Base-by-base conservation (phyloP, 1,140 invertebrate species). In the Frieseomelitta varia region DNA sequence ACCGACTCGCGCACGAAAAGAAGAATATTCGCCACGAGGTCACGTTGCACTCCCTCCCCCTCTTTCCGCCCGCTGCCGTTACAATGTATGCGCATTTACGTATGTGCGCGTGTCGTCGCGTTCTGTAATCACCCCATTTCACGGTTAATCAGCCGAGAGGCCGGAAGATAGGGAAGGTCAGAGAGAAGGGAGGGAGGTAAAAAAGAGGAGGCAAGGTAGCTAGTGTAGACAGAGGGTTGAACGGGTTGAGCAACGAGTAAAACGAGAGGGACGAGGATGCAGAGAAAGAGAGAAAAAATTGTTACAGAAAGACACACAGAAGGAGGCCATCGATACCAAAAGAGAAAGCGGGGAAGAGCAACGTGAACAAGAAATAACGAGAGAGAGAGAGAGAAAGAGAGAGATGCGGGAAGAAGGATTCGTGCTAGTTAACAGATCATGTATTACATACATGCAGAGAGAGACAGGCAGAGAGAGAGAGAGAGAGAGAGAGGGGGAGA, bases 101-200 rank as follows among this genome's bases (percentile, higher is more conserved):
- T 80, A 67, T 55, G 83, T 80, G 68, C 79, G 79, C 79, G 61
- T 85, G 63, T 81, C 78, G 71, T 80, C 78, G 77, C 69, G 77
- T 69, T 27, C 53, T n/a, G 47, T 85, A 81, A 81, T 81, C 84
- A 81, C 61, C 84, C 79, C 55, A 61, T 81, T 85, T 85, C 72
- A 81, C 84, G 84, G 84, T 85, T 81, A 85, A 85, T 85, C 84
- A 81, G 72, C 72, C 84, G 79, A 81, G 72, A 55, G 69, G 79
- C 47, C 79, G 84, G 78, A 85, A 74, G 72, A 81, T 21, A 17
- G 58, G n/a, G 77, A 53, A 65, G 47, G 71, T 21, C 47, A 19
- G 39, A 34, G 39, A 24, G 11, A 10, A 72, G 30, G 30, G 24
- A 17, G 19, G 27, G 72, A 19, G 10, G 21, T 4, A 17, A 34